phyloP scores from a whole-genome alignment of 2,888 invertebrate species.

The Hirudinaria manillensis region DNA sequence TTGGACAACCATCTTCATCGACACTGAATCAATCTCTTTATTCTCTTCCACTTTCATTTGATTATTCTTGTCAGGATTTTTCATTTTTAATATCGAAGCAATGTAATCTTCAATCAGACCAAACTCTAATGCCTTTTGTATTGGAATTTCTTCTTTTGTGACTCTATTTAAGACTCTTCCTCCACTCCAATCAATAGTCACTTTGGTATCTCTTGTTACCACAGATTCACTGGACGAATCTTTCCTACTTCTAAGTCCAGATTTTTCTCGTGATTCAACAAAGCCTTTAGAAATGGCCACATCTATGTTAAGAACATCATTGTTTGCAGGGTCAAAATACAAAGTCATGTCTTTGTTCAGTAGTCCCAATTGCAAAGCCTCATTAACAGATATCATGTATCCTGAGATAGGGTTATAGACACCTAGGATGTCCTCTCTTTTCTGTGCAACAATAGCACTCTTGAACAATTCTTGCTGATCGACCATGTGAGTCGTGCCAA shows the following conservation, averaged over 20 bases:
- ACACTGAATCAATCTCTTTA: slow-evolving; percentile 6
- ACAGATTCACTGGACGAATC: not conserved
- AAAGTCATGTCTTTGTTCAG: slow-evolving; percentile 76
- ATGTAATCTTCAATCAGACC: slow-evolving; percentile 39
- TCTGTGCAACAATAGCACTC: slow-evolving; percentile 79
- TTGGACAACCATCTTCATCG: slow-evolving; percentile 33
- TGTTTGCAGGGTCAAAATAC: slow-evolving; percentile 62
- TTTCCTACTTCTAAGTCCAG: not conserved
- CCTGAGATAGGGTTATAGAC: slow-evolving; percentile 66
- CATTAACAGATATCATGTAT: slow-evolving; percentile 71
- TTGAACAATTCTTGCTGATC: slow-evolving; percentile 76
- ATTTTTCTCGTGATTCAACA: slow-evolving; percentile 5
- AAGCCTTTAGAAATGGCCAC: slow-evolving; percentile 59
- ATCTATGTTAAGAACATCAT: slow-evolving; percentile 64
- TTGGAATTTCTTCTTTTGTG: slow-evolving; percentile 69
- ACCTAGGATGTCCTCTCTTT: slow-evolving; percentile 64
- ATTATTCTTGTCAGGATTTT: slow-evolving; percentile 31
- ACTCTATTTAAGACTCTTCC: slow-evolving; percentile 68
- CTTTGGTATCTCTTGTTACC: slow-evolving; percentile 8
- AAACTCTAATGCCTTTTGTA: slow-evolving; percentile 68
- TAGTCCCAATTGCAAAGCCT: slow-evolving; percentile 84
- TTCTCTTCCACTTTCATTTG: slow-evolving; percentile 8
- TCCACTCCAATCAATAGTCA: slow-evolving; percentile 37
- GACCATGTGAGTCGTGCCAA: slow-evolving; percentile 42
- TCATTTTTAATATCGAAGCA: slow-evolving; percentile 37